Evolutionary conservation across 2,888 invertebrate species (phyloP), one percentile per base, ranked within the genome.

Genomic region (Synanthedon andrenaeformis): DNA sequence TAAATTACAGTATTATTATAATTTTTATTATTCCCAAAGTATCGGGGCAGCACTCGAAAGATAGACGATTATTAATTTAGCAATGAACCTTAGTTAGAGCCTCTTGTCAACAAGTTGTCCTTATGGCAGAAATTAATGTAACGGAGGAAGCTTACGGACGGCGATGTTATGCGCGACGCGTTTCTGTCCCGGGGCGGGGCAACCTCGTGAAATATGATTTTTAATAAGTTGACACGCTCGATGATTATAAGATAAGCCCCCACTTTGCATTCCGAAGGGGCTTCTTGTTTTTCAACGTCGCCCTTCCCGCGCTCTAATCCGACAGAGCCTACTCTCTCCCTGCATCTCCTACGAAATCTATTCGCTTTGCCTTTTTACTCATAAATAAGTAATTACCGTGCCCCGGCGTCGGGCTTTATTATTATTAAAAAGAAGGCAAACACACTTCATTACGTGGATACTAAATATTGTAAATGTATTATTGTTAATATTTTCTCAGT

Each of bases 141-240:
- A 62, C 61, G 61, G 56, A 56, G 54, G 54, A 41, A 28, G 35
- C 57, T 55, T 53, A 56, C 54, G 49, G 58, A 51, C 52, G 60
- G 50, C 57, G 58, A 72, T 66, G 69, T 72, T 79, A 85, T 84
- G 76, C 86, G 64, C 62, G 67, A 58, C 79, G 75, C 76, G 79
- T 76, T 70, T 57, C 60, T 59, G 55, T 59, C 62, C 64, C 60
- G 58, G 62, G 61, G 60, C 66, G 60, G 58, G 68, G 65, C 69
- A 69, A 72, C 76, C 77, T 79, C 77, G 70, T 82, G 83, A 86
- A 88, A 88, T 86, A 85, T 86, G 86, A 86, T 87, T 87, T 88
- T 88, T 88, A 88, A 88, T 88, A 87, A 88, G 76, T 84, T 85
- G 87, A 86, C 87, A 82, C 87, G 85, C 85, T 77, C 81, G 84